These are phyloP conservation scores for Hydrotaea diabolus DNA, from an alignment of 2,888 invertebrate genomes.

Conservation along the genomic window DNA sequence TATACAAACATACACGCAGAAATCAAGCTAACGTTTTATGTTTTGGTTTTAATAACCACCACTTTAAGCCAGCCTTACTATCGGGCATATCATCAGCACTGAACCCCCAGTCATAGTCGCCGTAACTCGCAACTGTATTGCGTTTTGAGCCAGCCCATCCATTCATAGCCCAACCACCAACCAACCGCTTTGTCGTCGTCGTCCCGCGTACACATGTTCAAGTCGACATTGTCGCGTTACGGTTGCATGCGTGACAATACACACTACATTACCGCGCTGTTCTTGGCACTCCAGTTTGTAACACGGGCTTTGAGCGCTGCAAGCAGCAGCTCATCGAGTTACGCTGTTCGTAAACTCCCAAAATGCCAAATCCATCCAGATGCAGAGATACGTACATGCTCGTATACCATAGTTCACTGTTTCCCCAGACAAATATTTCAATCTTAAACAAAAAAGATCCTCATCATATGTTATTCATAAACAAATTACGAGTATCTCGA, in stretches of 20 bases:
- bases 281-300: background rate
- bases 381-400: background rate
- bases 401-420: background rate
- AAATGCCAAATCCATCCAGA: background rate
- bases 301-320: background rate
- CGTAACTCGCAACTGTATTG: too few relatives aligned
- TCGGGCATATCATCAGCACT: conserved; percentile 33
- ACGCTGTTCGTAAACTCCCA: background rate
- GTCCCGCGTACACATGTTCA: conserved; percentile 48
- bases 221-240: conserved; percentile 54
- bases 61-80: conserved; percentile 20
- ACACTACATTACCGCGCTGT: background rate
- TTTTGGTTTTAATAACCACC: conserved; percentile 38
- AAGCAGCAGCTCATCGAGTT: background rate
- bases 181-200: background rate
- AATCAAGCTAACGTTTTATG: conserved; percentile 52
- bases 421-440: conserved; percentile 29
- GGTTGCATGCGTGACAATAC: conserved; percentile 66
- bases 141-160: too few relatives aligned
- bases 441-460: background rate
- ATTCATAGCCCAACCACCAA: too few relatives aligned
- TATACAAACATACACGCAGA: too few relatives aligned
- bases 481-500: conserved; percentile 23
- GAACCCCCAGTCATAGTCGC: background rate
- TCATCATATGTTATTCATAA: conserved; percentile 14